Evolutionary conservation across 2,888 invertebrate genomes (phyloP), one percentile per base, ranked within the genome.

Genomic region (Pristionchus exspectatus): DNA sequence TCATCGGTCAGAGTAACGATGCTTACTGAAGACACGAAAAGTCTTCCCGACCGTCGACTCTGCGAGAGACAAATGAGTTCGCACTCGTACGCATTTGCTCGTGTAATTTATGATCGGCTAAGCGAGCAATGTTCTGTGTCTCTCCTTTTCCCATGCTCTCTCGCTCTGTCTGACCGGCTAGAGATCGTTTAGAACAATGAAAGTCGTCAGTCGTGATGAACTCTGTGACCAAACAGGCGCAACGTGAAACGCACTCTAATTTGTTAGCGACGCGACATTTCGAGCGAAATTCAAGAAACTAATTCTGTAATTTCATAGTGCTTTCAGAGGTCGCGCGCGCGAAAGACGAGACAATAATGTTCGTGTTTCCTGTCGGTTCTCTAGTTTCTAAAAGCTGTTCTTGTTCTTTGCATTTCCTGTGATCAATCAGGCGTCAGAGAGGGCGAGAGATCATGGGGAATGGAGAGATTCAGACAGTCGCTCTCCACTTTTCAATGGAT

Each of bases 301-400:
- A 1, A 24, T 10, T 24, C 24, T 63, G n/a, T 10, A 24, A 63
- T 63, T 63, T 63, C 24, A 63, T n/a, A 50, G 44, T 50, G 24
- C 18, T 10, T 63, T 63, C 24, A 63, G 63, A n/a, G 63, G 24
- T 63, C 10, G 21, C 63, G 63, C 63, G 63, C 18, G 18, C 4
- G 59, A 63, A 63, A 63, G 63, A 63, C 10, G 63, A 63, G 63
- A 63, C 63, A 63, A 63, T 63, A 63, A 63, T 63, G 63, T 63
- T n/a, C 63, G n/a, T 63, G 63, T 63, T 24, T 59, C n/a, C 24
- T 7, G 44, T 50, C 12, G 21, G n/a, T 63, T 21, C n/a, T n/a
- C 63, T 10, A n/a, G 63, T n/a, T 63, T 24, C n/a, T 63, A 10
- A 24, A 24, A 24, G 63, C 7, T 72, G 16, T 24, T 66, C 27